Percentiles rank a stretch among this genome's conserved stretches.
phyloP scores from a whole-genome alignment of 2,797 vertebrate genomes.

The Labroides dimidiatus region DNA sequence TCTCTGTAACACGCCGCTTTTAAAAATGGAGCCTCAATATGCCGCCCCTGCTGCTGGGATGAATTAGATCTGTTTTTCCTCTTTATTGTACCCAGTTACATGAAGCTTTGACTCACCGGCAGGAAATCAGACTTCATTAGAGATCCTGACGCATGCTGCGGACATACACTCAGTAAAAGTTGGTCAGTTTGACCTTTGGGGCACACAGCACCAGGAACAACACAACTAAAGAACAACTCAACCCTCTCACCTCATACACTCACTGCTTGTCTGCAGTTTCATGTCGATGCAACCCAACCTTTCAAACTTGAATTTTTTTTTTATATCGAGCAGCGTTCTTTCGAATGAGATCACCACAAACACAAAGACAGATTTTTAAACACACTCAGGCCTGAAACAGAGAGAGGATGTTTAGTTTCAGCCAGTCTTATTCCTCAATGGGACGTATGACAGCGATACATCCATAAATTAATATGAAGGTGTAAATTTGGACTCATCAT shows the following conservation, averaged over 20 bases:
- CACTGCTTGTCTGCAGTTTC: neutral
- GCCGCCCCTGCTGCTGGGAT: neutral
- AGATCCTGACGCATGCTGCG: neutral
- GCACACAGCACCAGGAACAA: accelerated
- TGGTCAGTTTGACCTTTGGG: slow-evolving; percentile 43
- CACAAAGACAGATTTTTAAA: neutral
- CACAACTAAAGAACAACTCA: neutral
- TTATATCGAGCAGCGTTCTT: neutral
- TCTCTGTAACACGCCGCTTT: neutral
- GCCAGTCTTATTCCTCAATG: neutral
- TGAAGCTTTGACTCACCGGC: slow-evolving; percentile 11
- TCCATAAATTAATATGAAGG: slow-evolving; percentile 13
- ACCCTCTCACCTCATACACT: neutral
- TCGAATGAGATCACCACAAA: neutral
- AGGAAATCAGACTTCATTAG: slow-evolving; percentile 16
- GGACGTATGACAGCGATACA: neutral
- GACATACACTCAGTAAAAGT: neutral
- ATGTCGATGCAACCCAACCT: neutral
- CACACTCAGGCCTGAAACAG: no score
- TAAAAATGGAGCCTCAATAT: neutral
- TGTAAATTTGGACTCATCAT: slow-evolving; percentile 45
- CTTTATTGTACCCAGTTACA: neutral
- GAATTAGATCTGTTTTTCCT: neutral
- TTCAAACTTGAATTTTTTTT: neutral
- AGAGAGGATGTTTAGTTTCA: no score